Evolutionary conservation across 2,113 vertebrate species (phyloP).

Genomic region (Ovis aries): ARS-UI_Ramb_v3.0 NC_056056.1:82392501-82393000

Average conservation of each 20-base stretch:
- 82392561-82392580: not conserved
- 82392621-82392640: conserved; percentile 28
- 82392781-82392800: conserved; percentile 10
- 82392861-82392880: not conserved
- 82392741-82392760: not conserved
- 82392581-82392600: not conserved
- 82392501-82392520: not conserved
- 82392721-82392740: conserved; percentile 19
- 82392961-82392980: not conserved
- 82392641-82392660: conserved; percentile 7
- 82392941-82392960: not conserved
- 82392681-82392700: not conserved
- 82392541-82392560: not conserved
- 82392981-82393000: not conserved
- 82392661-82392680: not conserved
- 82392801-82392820: not conserved
- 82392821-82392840: not conserved
- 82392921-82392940: not conserved
- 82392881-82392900: not conserved
- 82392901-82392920: not conserved
- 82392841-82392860: not conserved
- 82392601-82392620: not conserved
- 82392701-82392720: conserved; percentile 16
- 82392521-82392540: not conserved
- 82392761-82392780: not conserved